Evolutionary conservation across 2,888 invertebrate species (phyloP).

Genomic region (Crepidodera aurea): DNA sequence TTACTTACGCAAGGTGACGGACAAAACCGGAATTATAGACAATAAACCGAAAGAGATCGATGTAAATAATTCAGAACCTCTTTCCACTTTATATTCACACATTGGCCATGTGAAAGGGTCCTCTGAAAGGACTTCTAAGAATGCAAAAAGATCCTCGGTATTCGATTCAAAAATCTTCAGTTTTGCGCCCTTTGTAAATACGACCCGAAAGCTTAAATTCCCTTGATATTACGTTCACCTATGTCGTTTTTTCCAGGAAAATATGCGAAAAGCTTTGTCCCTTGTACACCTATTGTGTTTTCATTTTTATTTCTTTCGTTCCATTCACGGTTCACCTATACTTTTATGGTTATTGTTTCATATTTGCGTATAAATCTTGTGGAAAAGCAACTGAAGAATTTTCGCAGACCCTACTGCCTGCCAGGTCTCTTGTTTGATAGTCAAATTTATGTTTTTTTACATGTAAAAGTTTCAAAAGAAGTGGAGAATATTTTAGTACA

Average conservation of each 20-base stretch:
- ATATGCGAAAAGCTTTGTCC: constrained; percentile 44
- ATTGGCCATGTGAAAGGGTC: not conserved
- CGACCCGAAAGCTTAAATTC: constrained; percentile 8
- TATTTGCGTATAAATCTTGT: constrained; percentile 54
- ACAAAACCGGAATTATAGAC: constrained; percentile 45
- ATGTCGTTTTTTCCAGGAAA: constrained; percentile 13
- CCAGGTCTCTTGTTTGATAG: constrained; percentile 7
- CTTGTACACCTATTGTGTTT: constrained; percentile 48
- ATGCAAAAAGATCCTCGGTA: constrained; percentile 33
- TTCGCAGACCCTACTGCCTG: constrained; percentile 10
- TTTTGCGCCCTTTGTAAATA: constrained; percentile 5
- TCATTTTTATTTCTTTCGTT: constrained; percentile 47
- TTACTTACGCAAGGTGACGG: too few relatives aligned
- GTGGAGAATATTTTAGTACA: too few relatives aligned
- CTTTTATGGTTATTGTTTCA: constrained; percentile 56
- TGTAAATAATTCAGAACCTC: constrained; percentile 47
- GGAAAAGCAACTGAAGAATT: constrained; percentile 45
- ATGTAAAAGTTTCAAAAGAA: not conserved
- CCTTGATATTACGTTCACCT: constrained; percentile 4
- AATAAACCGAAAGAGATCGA: constrained; percentile 43
- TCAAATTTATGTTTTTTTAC: constrained; percentile 8
- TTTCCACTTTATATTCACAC: constrained; percentile 33
- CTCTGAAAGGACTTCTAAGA: constrained; percentile 23
- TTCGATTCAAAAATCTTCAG: constrained; percentile 8
- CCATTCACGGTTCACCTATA: constrained; percentile 51